Conservation (phyloP, 2,113 vertebrate genomes). For the Loxodonta africana region DNA sequence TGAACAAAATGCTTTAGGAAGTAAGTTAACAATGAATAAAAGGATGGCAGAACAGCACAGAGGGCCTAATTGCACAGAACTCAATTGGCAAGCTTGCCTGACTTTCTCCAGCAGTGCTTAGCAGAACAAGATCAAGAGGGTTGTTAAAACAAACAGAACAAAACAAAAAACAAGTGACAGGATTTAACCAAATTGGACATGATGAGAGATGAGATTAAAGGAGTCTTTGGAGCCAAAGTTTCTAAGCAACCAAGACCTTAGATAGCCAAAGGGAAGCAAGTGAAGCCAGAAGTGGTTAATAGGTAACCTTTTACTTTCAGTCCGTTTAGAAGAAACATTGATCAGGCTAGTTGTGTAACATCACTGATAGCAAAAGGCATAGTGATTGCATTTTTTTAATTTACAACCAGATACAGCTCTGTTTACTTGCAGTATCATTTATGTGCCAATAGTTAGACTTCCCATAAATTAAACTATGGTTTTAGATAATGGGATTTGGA, state of each 20-base stretch:
- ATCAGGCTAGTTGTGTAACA: not conserved
- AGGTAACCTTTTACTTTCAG: not conserved
- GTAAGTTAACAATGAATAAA: constrained; percentile 59
- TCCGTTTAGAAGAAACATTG: not conserved
- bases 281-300: not conserved
- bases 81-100: constrained; percentile 38
- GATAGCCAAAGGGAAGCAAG: not conserved
- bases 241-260: not conserved
- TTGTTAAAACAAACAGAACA: constrained; percentile 58
- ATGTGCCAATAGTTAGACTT: not conserved
- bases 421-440: not conserved
- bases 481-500: constrained; percentile 32
- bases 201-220: not conserved
- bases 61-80: constrained; percentile 47
- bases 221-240: not conserved
- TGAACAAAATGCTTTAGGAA: constrained; percentile 69
- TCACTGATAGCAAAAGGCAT: not conserved
- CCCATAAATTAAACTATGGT: constrained; percentile 23
- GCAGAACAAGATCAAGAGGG: constrained; percentile 34
- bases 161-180: not conserved
- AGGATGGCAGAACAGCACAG: not conserved
- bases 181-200: not conserved
- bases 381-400: not conserved
- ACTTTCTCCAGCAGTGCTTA: constrained; percentile 55
- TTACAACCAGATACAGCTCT: not conserved